These are phyloP conservation scores for Myxocyprinus asiaticus DNA, from an alignment of 2,113 vertebrate genomes.

Conservation along the genomic window DNA sequence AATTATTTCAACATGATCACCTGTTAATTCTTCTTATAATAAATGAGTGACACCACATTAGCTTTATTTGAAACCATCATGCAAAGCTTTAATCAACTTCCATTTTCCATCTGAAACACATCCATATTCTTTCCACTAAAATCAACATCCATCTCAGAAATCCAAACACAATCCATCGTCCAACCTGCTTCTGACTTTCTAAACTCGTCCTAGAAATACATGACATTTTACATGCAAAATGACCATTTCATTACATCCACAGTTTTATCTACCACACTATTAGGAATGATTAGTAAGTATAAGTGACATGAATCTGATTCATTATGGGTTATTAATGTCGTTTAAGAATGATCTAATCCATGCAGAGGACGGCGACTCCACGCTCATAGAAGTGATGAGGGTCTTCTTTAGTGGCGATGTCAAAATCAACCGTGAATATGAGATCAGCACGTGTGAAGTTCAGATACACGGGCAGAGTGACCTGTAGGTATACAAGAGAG, in stretches of 20 bases:
- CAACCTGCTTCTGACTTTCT: slow-evolving; percentile 62
- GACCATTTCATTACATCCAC: slow-evolving; percentile 23
- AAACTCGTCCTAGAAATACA: slow-evolving; percentile 50
- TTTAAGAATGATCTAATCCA: slow-evolving; percentile 74
- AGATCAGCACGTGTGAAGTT: slow-evolving; percentile 97
- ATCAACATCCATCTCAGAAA: neutral
- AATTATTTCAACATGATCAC: too few species aligned
- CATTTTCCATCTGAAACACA: slow-evolving; percentile 68
- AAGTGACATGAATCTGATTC: neutral
- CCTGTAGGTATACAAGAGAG: slow-evolving; percentile 68
- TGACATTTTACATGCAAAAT: slow-evolving; percentile 27
- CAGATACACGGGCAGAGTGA: slow-evolving; percentile 94
- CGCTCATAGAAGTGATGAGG: slow-evolving; percentile 97
- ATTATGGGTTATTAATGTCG: neutral
- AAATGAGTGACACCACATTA: neutral
- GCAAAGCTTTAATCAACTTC: slow-evolving; percentile 36
- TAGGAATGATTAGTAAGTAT: slow-evolving; percentile 31
- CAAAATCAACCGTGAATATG: slow-evolving; percentile 97
- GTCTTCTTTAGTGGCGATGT: slow-evolving; percentile 96
- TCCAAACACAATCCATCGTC: slow-evolving; percentile 43
- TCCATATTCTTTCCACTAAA: slow-evolving; percentile 51
- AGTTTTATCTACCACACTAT: slow-evolving; percentile 13
- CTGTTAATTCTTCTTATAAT: too few species aligned
- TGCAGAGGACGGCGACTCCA: slow-evolving; percentile 93
- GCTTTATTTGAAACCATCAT: slow-evolving; percentile 41